Conservation (phyloP, 1,140 invertebrate species). For the Rhopalosiphum padi region DNA sequence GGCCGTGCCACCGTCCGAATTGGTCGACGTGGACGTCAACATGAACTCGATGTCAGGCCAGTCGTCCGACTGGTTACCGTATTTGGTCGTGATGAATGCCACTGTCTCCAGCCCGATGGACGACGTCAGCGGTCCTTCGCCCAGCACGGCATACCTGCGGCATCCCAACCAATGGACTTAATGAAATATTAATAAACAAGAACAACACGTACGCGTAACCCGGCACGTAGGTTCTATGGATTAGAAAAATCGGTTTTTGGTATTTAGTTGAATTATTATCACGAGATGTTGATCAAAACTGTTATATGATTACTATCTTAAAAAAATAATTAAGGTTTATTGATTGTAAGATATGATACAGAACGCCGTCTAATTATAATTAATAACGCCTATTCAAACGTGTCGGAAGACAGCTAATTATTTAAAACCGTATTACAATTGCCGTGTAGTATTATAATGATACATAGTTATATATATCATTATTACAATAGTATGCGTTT, state of each 20-base stretch:
- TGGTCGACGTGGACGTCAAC: slow-evolving; percentile 80
- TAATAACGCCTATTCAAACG: not conserved
- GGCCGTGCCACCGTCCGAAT: slow-evolving; percentile 74
- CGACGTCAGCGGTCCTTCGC: slow-evolving; percentile 82
- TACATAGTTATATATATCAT: too few relatives aligned
- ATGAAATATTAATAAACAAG: not conserved
- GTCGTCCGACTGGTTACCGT: slow-evolving; percentile 80
- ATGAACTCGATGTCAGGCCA: slow-evolving; percentile 93
- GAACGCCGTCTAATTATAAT: too few relatives aligned
- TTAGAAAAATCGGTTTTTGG: too few relatives aligned
- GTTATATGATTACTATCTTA: too few relatives aligned
- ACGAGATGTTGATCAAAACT: too few relatives aligned
- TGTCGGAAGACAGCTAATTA: not conserved
- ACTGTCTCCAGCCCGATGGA: slow-evolving; percentile 84
- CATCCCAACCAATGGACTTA: not conserved
- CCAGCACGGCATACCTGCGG: slow-evolving; percentile 72
- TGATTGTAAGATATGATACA: too few relatives aligned
- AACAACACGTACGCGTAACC: not conserved
- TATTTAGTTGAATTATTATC: too few relatives aligned
- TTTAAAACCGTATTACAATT: not conserved
- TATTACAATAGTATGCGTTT: too few relatives aligned
- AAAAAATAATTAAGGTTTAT: too few relatives aligned
- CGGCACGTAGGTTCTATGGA: too few relatives aligned
- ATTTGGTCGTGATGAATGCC: slow-evolving; percentile 86
- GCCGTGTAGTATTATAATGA: not conserved